Base-by-base conservation (phyloP, 2,797 vertebrate species). In the Halcyon leucocephala region DNA sequence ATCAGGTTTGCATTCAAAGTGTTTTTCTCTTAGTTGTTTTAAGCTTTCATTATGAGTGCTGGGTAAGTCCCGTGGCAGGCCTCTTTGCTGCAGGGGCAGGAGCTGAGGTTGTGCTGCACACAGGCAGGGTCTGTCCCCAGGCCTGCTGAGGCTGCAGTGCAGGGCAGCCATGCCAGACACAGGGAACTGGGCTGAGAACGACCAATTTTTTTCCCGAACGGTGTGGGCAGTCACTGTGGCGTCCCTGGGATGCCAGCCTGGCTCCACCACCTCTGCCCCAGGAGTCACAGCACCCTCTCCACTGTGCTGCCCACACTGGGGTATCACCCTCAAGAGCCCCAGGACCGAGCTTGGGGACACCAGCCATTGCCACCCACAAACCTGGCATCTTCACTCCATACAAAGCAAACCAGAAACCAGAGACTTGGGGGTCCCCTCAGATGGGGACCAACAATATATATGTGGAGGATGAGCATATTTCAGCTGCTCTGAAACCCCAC, bases 291-390 rank as follows among this genome's bases (percentile, higher is more conserved):
- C 51, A 51, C 60, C 55, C 17, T 2, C 49, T 65, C 69, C 51
- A 14, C 49, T 17, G 0, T 9, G 24, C 70, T 4, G 0, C 66
- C 67, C 31, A 6, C 1, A 0, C 3, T 58, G 22, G 54, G 15
- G 12, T 33, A 7, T 25, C 54, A 42, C 86, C 39, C 25, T 76
- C 9, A 2, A 5, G 14, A 52, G 14, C 55, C 64, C 55, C 71
- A 58, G 66, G 72, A 25, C 51, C 1, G 2, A 86, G 1, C 12
- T 0, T 41, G 51, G 55, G 70, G 37, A n/a, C 58, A 60, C 16
- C 46, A 84, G 33, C 61, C 55, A 7, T 12, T 6, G 0, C 72
- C 83, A 74, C 82, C 72, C 94, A 33, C 46, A 76, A 29, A 37
- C 13, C n/a, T 26, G 25, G 7, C 22, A 4, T 0, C 19, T 64